Base-by-base conservation (phyloP, 1,140 invertebrate species). In the Bombus terrestris region DNA sequence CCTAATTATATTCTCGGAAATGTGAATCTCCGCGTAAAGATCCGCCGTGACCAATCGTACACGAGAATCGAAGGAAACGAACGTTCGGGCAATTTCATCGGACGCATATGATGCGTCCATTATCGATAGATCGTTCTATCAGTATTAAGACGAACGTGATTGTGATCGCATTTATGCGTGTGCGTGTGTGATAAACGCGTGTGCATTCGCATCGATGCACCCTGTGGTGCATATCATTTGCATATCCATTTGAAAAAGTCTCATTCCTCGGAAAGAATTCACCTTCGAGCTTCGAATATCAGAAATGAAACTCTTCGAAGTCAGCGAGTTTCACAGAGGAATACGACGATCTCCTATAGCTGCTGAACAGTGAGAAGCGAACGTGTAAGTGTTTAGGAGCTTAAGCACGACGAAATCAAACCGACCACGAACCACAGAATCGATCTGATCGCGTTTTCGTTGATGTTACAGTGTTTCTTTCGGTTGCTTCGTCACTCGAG, bases 351-450 rank as follows among this genome's bases (percentile, higher is more conserved):
- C 39, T 82, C 53, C 39, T 41, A n/a, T 39, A 9, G 10, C 15
- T 25, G 13, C 18, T 32, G 64, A 39, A 32, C 12, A 32, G 32
- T 25, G 25, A 66, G 32, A 64, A 37, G 37, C 25, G 22, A 39
- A 13, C 28, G 28, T 66, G 13, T 53, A 73, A 43, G n/a, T 35
- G 72, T 83, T 47, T 66, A 75, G 72, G 41, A 64, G 59, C n/a
- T 74, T 82, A 82, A 43, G n/a, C n/a, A 59, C 37, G 79, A 28
- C 25, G 39, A 62, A 76, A 76, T 83, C 73, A 83, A 83, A 83
- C 57, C 18, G 73, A 77, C 41, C 73, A 68, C 43, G 15, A 83
- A 37, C 22, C 3, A 35, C 72, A 64, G 28, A 77, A 77, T 83
- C 73, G 57, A 82, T 82, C 71, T 28, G 35, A 76, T 76, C 18